Conservation (phyloP, 2,888 invertebrate species). For the Plagiodera versicolora region DNA sequence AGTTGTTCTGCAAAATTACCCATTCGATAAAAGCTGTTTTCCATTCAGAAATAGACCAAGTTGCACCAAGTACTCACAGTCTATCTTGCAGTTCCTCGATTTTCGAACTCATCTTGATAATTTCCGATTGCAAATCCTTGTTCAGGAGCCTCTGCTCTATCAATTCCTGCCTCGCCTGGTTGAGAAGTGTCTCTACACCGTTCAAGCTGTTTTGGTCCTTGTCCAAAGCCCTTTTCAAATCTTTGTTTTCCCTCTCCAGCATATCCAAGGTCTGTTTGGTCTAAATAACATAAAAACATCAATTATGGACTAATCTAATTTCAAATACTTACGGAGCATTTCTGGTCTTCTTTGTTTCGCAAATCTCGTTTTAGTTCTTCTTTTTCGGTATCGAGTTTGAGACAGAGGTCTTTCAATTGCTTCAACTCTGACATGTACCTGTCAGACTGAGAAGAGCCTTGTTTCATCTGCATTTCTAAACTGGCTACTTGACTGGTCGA, state of each 20-base stretch:
- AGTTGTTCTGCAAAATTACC: constrained; percentile 34
- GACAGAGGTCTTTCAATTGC: constrained; percentile 63
- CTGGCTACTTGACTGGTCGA: constrained; percentile 61
- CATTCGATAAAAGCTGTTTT: no score
- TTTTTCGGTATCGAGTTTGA: constrained; percentile 68
- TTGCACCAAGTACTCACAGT: constrained; percentile 57
- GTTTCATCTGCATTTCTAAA: constrained; percentile 67
- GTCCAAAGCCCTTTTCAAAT: constrained; percentile 52
- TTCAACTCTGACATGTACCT: constrained; percentile 65
- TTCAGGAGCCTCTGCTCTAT: constrained; percentile 64
- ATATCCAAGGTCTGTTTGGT: constrained; percentile 57
- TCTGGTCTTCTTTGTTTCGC: constrained; percentile 55
- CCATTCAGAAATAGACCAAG: no score
- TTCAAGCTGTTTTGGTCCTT: constrained; percentile 57
- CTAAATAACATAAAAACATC: constrained; percentile 49
- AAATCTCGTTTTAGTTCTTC: constrained; percentile 62
- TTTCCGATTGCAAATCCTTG: constrained; percentile 67
- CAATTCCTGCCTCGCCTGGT: constrained; percentile 62
- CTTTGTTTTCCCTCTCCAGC: constrained; percentile 54
- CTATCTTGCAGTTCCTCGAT: constrained; percentile 57
- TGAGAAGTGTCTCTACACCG: constrained; percentile 61
- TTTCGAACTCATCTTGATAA: constrained; percentile 61
- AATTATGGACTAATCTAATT: no score
- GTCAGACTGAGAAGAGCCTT: constrained; percentile 60
- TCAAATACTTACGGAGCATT: constrained; percentile 50